Percentiles rank a stretch among this genome's conserved stretches.
These are phyloP conservation scores for Nephotettix cincticeps DNA, from an alignment of 1,140 invertebrate species.

Conservation along the genomic window DNA sequence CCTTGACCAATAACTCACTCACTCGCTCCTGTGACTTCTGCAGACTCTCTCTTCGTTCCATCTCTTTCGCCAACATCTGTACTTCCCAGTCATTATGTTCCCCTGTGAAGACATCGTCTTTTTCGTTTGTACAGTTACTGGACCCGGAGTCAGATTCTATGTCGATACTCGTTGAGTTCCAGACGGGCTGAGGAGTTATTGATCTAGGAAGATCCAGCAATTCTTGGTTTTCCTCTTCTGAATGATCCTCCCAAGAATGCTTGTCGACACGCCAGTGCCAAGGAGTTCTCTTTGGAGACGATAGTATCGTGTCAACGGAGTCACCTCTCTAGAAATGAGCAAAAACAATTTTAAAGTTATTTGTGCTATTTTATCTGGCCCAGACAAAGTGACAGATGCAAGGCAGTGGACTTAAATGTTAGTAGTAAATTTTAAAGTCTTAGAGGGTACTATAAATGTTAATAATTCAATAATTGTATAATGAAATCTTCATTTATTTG, in stretches of 20 bases:
- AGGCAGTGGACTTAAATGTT: too few relatives aligned
- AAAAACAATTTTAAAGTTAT: background rate
- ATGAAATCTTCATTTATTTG: too few relatives aligned
- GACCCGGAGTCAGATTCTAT: slow-evolving; percentile 40
- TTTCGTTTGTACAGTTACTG: slow-evolving; percentile 39
- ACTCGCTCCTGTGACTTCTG: background rate
- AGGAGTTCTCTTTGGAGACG: slow-evolving; percentile 44
- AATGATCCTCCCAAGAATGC: slow-evolving; percentile 59
- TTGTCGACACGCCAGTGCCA: slow-evolving; percentile 15
- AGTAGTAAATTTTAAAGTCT: too few relatives aligned
- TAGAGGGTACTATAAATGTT: too few relatives aligned
- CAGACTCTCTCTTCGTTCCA: slow-evolving; percentile 8
- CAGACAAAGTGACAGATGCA: too few relatives aligned
- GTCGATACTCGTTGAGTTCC: slow-evolving; percentile 35
- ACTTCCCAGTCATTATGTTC: slow-evolving; percentile 71
- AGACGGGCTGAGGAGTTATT: slow-evolving; percentile 46
- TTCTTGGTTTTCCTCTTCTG: slow-evolving; percentile 57
- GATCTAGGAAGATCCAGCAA: slow-evolving; percentile 55
- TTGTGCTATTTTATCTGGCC: too few relatives aligned
- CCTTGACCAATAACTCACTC: background rate
- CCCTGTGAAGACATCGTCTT: slow-evolving; percentile 37
- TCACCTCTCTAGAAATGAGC: slow-evolving; percentile 56
- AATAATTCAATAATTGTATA: too few relatives aligned
- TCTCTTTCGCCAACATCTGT: slow-evolving; percentile 60
- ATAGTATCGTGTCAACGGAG: slow-evolving; percentile 57